These are phyloP conservation scores for Drosophila meridionalis DNA, from an alignment of 2,888 invertebrate species.

Conservation along the genomic window DNA sequence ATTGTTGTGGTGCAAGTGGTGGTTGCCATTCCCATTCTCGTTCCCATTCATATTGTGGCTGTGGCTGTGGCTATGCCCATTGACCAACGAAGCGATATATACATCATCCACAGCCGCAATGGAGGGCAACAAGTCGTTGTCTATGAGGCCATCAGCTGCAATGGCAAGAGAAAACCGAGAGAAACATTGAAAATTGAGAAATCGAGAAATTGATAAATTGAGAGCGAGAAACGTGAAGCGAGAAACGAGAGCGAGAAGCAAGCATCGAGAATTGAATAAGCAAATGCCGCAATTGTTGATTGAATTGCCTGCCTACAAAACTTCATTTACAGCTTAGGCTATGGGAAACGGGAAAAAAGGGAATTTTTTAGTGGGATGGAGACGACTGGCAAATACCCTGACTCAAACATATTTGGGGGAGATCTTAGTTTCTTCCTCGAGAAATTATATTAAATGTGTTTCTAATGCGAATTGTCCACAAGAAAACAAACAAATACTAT, in stretches of 20 bases:
- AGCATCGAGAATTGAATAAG: slow-evolving; percentile 35
- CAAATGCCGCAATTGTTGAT: slow-evolving; percentile 54
- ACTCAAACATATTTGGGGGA: not conserved
- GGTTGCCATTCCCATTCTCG: slow-evolving; percentile 28
- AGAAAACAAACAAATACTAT: not conserved
- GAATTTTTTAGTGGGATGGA: not conserved
- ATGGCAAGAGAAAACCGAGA: not conserved
- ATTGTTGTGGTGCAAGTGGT: slow-evolving; percentile 54
- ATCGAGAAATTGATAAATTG: slow-evolving; percentile 16
- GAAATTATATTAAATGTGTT: not conserved
- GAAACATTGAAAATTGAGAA: slow-evolving; percentile 12
- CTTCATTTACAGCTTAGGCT: slow-evolving; percentile 56
- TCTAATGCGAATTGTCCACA: not conserved
- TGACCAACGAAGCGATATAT: slow-evolving; percentile 70
- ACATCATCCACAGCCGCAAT: slow-evolving; percentile 69
- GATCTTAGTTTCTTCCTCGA: not conserved
- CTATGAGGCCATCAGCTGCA: slow-evolving; percentile 46
- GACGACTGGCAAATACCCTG: not conserved
- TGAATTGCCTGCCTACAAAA: slow-evolving; percentile 47
- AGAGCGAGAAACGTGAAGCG: slow-evolving; percentile 1
- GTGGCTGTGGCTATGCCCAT: slow-evolving; percentile 57
- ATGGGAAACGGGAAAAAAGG: not conserved
- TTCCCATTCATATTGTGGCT: slow-evolving; percentile 26
- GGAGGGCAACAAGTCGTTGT: slow-evolving; percentile 70
- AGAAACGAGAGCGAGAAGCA: not conserved